These are phyloP conservation scores for Theodoxus fluviatilis DNA, from an alignment of 2,888 invertebrate species.

Conservation along the genomic window DNA sequence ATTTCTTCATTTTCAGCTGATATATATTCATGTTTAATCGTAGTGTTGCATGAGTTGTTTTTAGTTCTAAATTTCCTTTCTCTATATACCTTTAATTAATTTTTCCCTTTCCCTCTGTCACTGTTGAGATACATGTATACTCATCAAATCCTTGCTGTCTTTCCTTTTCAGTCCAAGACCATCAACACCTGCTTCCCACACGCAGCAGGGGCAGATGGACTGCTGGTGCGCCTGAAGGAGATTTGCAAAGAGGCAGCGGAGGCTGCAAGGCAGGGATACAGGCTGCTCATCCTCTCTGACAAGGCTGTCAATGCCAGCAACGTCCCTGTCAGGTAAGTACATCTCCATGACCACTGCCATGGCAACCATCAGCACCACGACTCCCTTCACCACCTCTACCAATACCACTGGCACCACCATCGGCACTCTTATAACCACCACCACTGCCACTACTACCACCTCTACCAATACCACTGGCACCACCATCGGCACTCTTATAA, in stretches of 20 bases:
- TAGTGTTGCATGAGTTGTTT: no score
- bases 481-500: no score
- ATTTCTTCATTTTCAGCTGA: no score
- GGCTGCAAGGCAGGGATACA: conserved; percentile 81
- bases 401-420: no score
- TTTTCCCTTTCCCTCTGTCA: no score
- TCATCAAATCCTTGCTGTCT: background rate
- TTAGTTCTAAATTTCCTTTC: no score
- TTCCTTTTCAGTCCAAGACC: conserved; percentile 72
- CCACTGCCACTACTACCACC: background rate
- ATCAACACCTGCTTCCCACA: conserved; percentile 89
- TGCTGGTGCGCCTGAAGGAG: conserved; percentile 80
- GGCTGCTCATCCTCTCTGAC: conserved; percentile 88
- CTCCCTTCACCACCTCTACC: no score
- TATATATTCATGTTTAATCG: no score
- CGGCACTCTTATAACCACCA: no score
- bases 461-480: no score
- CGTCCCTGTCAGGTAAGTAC: conserved; percentile 67
- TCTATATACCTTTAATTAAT: no score
- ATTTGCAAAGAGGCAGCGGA: conserved; percentile 82
- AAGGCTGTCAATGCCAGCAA: conserved; percentile 68
- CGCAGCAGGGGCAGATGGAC: conserved; percentile 76
- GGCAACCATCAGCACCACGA: background rate
- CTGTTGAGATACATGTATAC: no score
- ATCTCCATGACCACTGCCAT: background rate